Base-by-base conservation (phyloP, 2,888 invertebrate species). In the Ochropleura plecta region DNA sequence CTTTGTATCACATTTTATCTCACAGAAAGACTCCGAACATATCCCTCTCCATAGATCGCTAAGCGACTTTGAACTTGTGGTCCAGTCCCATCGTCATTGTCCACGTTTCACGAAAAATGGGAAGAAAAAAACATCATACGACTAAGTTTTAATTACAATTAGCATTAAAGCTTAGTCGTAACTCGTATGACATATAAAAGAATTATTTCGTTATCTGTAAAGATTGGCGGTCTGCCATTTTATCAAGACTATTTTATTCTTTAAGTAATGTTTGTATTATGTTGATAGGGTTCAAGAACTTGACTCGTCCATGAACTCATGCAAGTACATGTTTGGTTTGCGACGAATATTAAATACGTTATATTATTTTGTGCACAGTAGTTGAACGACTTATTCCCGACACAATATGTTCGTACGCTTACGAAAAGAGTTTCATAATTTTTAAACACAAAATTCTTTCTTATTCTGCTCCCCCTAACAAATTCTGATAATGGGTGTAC, bases 281-380 rank as follows among this genome's bases (percentile, higher is more conserved):
- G 62, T 9, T 18, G n/a, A 65, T 51, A 63, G 46, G 20, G 81
- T 73, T 73, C 55, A 80, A 62, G 66, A 73, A 73, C 55, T 73
- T 63, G 16, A 12, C 12, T n/a, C 55, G 80, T 66, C 66, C 80
- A 16, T 79, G 73, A 78, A 79, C 78, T 30, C 63, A 62, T 44
- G 6, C 44, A 9, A 44, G 40, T 20, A 62, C 44, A 5, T 20
- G 20, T n/a, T 6, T 14, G 20, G 30, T 12, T 20, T 63, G 63
- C 42, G 18, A 48, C 18, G 75, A 74, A 75, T 75, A 49, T 44
- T 10, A 30, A 73, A 30, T 30, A 30, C 59, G 59, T n/a, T 60
- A 6, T 42, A 18, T 59, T 48, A 42, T 59, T 16, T 12, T 42
- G 48, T n/a, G 30, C 20, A 48, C 14, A 55, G 30, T 71, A 51